These are phyloP conservation scores for Pollenia angustigena DNA, from an alignment of 2,888 invertebrate species.

Conservation along the genomic window DNA sequence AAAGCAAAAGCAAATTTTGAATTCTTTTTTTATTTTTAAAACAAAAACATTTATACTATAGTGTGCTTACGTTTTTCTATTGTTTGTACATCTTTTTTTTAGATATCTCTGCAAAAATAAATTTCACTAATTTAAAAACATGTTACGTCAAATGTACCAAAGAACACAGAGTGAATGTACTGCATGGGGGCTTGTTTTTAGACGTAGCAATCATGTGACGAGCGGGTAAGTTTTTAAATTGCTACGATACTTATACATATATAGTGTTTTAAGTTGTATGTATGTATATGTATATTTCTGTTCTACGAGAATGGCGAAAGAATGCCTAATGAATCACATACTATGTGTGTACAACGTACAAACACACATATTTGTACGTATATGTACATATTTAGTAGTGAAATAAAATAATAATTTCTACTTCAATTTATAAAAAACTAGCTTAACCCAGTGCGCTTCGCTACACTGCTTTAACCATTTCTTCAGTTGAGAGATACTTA, in stretches of 20 bases:
- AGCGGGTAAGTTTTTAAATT: slow-evolving; percentile 53
- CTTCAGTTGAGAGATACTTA: too few species aligned
- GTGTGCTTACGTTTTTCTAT: background rate
- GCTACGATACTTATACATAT: background rate
- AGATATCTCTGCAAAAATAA: slow-evolving; percentile 50
- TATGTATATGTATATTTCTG: background rate
- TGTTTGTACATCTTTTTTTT: slow-evolving; percentile 33
- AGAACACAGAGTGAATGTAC: slow-evolving; percentile 22
- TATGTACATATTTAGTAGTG: too few species aligned
- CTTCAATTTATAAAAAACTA: too few species aligned
- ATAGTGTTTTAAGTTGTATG: background rate
- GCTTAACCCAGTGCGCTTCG: too few species aligned
- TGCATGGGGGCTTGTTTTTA: slow-evolving; percentile 58
- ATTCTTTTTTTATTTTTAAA: slow-evolving; percentile 33
- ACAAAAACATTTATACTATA: background rate
- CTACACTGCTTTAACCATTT: too few species aligned
- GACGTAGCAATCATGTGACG: slow-evolving; percentile 51
- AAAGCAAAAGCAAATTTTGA: background rate
- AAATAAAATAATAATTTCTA: too few species aligned
- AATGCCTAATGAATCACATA: background rate
- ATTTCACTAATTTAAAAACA: slow-evolving; percentile 33
- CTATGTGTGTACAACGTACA: background rate
- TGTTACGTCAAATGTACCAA: slow-evolving; percentile 66
- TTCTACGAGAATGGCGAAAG: background rate
- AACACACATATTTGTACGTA: too few species aligned